These are phyloP conservation scores for Chelmon rostratus DNA, from an alignment of 2,797 vertebrate genomes.

Conservation along the genomic window DNA sequence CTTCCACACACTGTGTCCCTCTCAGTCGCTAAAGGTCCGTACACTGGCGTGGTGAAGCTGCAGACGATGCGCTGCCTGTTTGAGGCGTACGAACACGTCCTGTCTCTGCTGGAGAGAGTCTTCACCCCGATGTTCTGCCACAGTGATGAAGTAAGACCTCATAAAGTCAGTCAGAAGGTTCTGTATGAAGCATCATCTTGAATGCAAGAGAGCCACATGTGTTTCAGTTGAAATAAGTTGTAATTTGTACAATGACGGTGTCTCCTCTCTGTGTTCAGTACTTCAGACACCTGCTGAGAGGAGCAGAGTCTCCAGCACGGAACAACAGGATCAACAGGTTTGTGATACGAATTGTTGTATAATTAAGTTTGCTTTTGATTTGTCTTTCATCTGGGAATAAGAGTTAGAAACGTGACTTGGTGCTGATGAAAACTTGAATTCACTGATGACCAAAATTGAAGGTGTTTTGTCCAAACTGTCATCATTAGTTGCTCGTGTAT, in stretches of 20 bases:
- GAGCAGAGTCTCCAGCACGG: constrained; percentile 92
- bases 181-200: no score
- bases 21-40: constrained; percentile 91
- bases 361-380: neutral
- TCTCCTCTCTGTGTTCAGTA: constrained; percentile 84
- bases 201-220: no score
- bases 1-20: neutral
- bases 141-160: constrained; percentile 91
- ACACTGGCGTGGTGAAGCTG: constrained; percentile 91
- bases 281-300: constrained; percentile 94
- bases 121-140: constrained; percentile 99
- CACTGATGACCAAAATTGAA: neutral
- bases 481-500: constrained; percentile 64
- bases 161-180: no score
- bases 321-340: constrained; percentile 93
- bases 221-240: neutral
- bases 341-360: constrained; percentile 23
- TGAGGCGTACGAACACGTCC: constrained; percentile 96
- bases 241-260: neutral
- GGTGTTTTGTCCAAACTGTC: neutral
- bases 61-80: constrained; percentile 96
- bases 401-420: no score
- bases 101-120: constrained; percentile 94
- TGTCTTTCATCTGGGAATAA: neutral
- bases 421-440: neutral